Evolutionary conservation across 2,113 vertebrate genomes (phyloP).

Genomic region (Neoarius graeffei): DNA sequence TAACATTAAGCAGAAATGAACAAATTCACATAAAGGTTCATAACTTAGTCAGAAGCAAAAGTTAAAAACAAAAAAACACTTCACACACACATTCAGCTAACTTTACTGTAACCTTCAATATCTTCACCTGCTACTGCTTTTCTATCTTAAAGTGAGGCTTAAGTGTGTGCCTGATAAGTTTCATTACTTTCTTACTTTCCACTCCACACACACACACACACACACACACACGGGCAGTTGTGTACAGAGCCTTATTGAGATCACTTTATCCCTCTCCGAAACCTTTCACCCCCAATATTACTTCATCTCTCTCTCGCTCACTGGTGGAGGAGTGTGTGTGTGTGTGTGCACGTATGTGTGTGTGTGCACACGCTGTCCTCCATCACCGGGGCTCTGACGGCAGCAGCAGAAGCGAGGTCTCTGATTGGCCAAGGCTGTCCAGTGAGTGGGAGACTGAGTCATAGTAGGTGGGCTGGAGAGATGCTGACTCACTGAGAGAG

Average conservation of each 20-base stretch:
- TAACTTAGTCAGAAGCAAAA: background rate
- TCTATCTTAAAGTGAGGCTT: background rate
- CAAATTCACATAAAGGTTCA: background rate
- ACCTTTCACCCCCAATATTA: conserved; percentile 4
- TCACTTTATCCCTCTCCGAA: background rate
- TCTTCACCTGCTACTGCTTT: background rate
- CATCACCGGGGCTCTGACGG: conserved; percentile 53
- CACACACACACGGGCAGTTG: conserved; percentile 18
- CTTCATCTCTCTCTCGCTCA: background rate
- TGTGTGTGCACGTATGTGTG: conserved; percentile 28
- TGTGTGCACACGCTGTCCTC: conserved; percentile 6
- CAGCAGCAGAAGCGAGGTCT: conserved; percentile 36
- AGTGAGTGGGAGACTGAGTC: conserved; percentile 59
- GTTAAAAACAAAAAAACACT: background rate
- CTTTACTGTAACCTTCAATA: background rate
- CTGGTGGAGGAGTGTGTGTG: conserved; percentile 20
- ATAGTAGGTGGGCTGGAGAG: conserved; percentile 55
- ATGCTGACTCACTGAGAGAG: conserved; percentile 50
- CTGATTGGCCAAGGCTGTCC: conserved; percentile 48
- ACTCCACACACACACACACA: conserved; percentile 11
- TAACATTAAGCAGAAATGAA: background rate
- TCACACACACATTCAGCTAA: background rate
- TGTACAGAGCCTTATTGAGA: conserved; percentile 22
- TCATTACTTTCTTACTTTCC: background rate
- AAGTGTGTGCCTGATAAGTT: background rate